Percentiles rank a stretch among this genome's conserved stretches.
phyloP scores from a whole-genome alignment of 2,797 vertebrate genomes.

The Sebastes wilsoni region DNA sequence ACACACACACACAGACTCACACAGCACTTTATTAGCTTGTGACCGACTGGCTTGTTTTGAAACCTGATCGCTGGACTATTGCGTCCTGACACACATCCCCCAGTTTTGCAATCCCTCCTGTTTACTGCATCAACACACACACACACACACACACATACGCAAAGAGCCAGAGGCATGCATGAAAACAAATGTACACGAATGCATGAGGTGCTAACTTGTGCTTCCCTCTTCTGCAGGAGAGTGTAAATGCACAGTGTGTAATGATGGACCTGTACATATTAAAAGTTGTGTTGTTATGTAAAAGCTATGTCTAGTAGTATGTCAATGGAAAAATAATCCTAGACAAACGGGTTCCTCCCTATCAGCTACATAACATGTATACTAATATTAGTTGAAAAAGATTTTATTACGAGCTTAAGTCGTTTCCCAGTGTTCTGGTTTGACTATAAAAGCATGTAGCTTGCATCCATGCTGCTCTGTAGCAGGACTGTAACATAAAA shows the following conservation, averaged over 20 bases:
- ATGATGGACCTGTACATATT: neutral
- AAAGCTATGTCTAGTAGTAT: neutral
- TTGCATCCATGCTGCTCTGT: neutral
- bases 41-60: conserved; percentile 69
- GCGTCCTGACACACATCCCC: conserved; percentile 30
- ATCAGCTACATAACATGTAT: neutral
- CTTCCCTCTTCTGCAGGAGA: neutral
- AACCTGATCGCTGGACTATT: conserved; percentile 43
- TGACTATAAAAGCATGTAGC: neutral
- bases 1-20: conserved; percentile 2
- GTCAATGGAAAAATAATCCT: neutral
- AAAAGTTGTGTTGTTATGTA: neutral
- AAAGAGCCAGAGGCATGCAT: neutral
- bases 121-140: conserved; percentile 48
- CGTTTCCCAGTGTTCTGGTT: neutral
- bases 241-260: neutral
- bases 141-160: neutral
- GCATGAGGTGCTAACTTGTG: neutral
- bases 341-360: neutral
- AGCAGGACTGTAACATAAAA: neutral
- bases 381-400: neutral
- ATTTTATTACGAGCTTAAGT: neutral
- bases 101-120: conserved; percentile 65
- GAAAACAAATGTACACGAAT: neutral
- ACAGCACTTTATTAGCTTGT: conserved; percentile 19